Evolutionary conservation across 2,797 vertebrate genomes (phyloP), one percentile per base, ranked within the genome.

Genomic region (Telmatherina bonti): DNA sequence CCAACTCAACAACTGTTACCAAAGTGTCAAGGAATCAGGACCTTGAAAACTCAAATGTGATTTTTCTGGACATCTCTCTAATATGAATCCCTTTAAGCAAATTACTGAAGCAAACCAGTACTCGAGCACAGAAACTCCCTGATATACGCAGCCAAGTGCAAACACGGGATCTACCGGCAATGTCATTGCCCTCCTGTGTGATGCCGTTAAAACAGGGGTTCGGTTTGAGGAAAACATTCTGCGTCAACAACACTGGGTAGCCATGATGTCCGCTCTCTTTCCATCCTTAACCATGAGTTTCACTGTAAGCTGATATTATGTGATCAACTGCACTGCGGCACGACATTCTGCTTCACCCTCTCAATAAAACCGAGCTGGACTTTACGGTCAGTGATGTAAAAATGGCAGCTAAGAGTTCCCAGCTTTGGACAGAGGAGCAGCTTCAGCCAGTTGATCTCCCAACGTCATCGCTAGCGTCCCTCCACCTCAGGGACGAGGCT

Each of bases 401-500:
- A 86, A 93, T 92, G 92, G 85, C 89, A 51, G 83, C 94, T 0
- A 91, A 96, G 9, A 92, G 93, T 68, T 96, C 94, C 84, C 95
- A 94, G 72, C 94, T 94, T 81, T 27, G 67, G 11, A 41, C 70
- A 2, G 70, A 83, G 47, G 95, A 96, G 84, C 85, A 94, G 55
- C 88, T 95, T 72, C 84, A 91, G 69, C 93, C 94, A 0, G 93
- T 93, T 3, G 95, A 96, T 74, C 78, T 91, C 57, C 85, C 93
- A 73, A 93, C 92, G 84, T 94, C 93, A 2, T 93, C 94, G 20
- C 90, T 96, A 67, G 94, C 94, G 82, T 93, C 94, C 0, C 91
- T 96, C 72, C 94, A 95, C 72, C 95, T 95, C 84, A 93, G 92
- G 15, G 94, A 96, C 0, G 93, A 94, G 11, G 93, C 95, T 85